Evolutionary conservation across 2,797 vertebrate species (phyloP).

Genomic region (Chanos chanos): DNA sequence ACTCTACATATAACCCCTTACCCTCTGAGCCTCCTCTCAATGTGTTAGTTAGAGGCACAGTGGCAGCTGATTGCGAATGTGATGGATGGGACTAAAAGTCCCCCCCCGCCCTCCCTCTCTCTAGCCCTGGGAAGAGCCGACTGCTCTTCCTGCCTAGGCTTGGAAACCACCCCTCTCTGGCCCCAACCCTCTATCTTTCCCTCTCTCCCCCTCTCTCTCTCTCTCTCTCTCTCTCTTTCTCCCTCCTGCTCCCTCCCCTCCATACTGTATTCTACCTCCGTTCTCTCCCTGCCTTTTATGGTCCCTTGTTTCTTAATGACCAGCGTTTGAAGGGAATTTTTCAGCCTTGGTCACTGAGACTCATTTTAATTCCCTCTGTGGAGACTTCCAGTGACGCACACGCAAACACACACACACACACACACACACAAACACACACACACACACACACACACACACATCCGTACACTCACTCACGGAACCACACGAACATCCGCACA

Average conservation of each 20-base stretch:
- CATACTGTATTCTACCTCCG: constrained; percentile 1
- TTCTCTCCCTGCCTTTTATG: constrained; percentile 37
- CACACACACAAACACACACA: constrained; percentile 18
- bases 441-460: background rate
- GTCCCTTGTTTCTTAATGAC: constrained; percentile 17
- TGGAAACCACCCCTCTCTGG: background rate
- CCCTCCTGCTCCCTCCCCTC: constrained; percentile 17
- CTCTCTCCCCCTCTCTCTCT: background rate
- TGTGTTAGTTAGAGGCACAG: background rate
- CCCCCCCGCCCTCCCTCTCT: background rate
- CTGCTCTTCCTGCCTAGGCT: background rate
- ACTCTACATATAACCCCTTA: constrained; percentile 40
- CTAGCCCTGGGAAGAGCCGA: background rate
- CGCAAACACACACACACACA: constrained; percentile 24
- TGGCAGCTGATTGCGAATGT: constrained; percentile 57
- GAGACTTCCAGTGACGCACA: constrained; percentile 21
- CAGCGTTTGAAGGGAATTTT: constrained; percentile 34
- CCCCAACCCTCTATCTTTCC: background rate
- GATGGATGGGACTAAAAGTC: constrained; percentile 47
- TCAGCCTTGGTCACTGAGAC: constrained; percentile 35
- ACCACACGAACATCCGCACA: constrained; percentile 1
- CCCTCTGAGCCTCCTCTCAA: background rate
- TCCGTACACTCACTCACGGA: constrained; percentile 1
- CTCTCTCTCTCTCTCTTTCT: background rate
- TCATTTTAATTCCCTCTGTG: constrained; percentile 23